Percentiles rank a stretch among this genome's conserved stretches.
Evolutionary conservation across 2,888 invertebrate genomes (phyloP).

Genomic region (Dynastes hyllus): DNA sequence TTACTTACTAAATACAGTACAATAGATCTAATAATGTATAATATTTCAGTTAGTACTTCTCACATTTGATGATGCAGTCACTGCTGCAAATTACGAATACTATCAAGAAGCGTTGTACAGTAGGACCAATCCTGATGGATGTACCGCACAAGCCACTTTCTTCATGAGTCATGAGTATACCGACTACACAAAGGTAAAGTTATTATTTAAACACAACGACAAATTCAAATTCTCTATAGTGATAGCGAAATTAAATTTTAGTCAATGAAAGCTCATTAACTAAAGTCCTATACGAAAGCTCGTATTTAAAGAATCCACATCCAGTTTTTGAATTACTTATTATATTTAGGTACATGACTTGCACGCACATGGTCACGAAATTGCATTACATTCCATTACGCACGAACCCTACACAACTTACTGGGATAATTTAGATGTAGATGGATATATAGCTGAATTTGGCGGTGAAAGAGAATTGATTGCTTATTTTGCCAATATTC

Average conservation of each 20-base stretch:
- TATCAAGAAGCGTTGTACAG: constrained; percentile 73
- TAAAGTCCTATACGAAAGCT: too few species aligned
- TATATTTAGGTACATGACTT: constrained; percentile 73
- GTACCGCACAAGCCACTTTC: constrained; percentile 78
- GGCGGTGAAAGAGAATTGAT: constrained; percentile 75
- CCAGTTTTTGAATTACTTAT: not conserved
- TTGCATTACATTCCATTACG: constrained; percentile 81
- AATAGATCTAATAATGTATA: too few species aligned
- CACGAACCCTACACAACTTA: constrained; percentile 74
- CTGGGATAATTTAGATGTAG: constrained; percentile 75
- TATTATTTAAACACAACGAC: not conserved
- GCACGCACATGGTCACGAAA: constrained; percentile 77
- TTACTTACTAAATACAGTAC: too few species aligned
- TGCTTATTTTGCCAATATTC: constrained; percentile 74
- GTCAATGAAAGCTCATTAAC: too few species aligned
- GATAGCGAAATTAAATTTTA: too few species aligned
- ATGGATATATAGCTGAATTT: constrained; percentile 75
- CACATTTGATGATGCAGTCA: constrained; percentile 81
- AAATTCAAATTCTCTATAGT: too few species aligned
- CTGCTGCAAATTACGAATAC: constrained; percentile 73
- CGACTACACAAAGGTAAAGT: constrained; percentile 74
- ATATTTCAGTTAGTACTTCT: constrained; percentile 76
- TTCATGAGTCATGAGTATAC: constrained; percentile 83
- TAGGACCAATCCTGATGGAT: constrained; percentile 78
- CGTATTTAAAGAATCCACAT: not conserved